phyloP scores from a whole-genome alignment of 2,888 invertebrate genomes.

The Drymonia ruficornis region DNA sequence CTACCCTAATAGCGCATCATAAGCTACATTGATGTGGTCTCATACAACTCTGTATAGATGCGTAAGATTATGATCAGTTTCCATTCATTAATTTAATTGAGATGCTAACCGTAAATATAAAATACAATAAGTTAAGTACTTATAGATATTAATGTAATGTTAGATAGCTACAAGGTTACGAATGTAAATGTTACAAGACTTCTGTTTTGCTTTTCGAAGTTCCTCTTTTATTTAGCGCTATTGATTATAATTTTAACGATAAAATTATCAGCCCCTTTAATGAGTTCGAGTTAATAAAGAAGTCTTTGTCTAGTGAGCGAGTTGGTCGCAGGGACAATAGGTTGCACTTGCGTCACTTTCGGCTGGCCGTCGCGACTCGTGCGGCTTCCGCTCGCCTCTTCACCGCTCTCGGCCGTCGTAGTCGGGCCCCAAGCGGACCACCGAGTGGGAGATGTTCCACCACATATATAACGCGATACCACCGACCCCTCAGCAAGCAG shows the following conservation, averaged over 20 bases:
- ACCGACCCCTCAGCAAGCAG: slow-evolving; percentile 70
- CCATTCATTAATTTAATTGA: too few species aligned
- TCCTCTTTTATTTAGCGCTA: not conserved
- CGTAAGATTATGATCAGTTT: too few species aligned
- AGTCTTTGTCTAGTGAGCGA: slow-evolving; percentile 3
- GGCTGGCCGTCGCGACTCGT: slow-evolving; percentile 47
- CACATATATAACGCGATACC: slow-evolving; percentile 73
- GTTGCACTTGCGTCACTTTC: slow-evolving; percentile 59
- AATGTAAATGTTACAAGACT: too few species aligned
- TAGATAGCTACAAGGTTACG: too few species aligned
- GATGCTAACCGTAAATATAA: too few species aligned
- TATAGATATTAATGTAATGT: too few species aligned
- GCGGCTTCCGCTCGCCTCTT: slow-evolving; percentile 74
- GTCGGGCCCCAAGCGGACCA: slow-evolving; percentile 36
- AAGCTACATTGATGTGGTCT: too few species aligned
- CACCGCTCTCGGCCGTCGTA: slow-evolving; percentile 55
- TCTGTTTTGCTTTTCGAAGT: too few species aligned
- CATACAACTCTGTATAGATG: too few species aligned
- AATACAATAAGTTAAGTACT: too few species aligned
- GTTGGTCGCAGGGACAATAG: slow-evolving; percentile 64
- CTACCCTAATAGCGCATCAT: too few species aligned
- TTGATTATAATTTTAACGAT: not conserved
- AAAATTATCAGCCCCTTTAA: not conserved
- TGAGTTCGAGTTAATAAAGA: not conserved
- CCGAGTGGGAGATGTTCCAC: slow-evolving; percentile 68